Base-by-base conservation (phyloP, 2,113 vertebrate species). In the Hystrix cristata region DNA sequence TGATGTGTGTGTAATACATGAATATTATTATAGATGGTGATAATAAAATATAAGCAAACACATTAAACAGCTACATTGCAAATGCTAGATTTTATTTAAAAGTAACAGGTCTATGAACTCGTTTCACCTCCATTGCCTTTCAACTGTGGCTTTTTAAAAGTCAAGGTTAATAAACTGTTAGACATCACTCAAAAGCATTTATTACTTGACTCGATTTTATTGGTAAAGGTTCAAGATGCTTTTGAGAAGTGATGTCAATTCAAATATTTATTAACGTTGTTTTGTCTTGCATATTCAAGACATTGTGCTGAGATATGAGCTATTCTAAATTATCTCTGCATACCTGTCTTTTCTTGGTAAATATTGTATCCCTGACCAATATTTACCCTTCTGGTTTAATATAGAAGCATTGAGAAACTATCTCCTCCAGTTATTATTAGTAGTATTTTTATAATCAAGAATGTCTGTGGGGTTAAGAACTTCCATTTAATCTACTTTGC, bases 201-300 rank as follows among this genome's bases (percentile, higher is more conserved):
- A 23, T 92, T 98, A 91, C 78, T 51, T 57, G 25, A 27, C 90
- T 97, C 31, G 92, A 0, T 82, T 95, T 31, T 93, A 60, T 10
- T 29, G 23, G 57, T 88, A 76, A 88, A 97, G 82, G 53, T 96
- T 34, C 1, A 10, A 87, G 43, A 10, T 93, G 69, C 15, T 96
- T 98, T 98, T 91, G 59, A 74, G 95, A 96, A 60, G 46, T 84
- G 84, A 64, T 59, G n/a, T 34, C 79, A 90, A n/a, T 74, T 90
- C 74, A 96, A 94, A 69, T 95, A 82, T 88, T 85, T 15, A 10
- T 76, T 90, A 65, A 34, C 80, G 83, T 94, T 94, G 69, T 82
- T 91, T 80, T 86, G 62, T 97, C 60, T 82, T 95, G 57, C 67
- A 51, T 96, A 97, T 96, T 95, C 12, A 87, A 96, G 91, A 86